Evolutionary conservation across 2,113 vertebrate species (phyloP), one percentile per base, ranked within the genome.

Genomic region (Oryzias celebensis): DNA sequence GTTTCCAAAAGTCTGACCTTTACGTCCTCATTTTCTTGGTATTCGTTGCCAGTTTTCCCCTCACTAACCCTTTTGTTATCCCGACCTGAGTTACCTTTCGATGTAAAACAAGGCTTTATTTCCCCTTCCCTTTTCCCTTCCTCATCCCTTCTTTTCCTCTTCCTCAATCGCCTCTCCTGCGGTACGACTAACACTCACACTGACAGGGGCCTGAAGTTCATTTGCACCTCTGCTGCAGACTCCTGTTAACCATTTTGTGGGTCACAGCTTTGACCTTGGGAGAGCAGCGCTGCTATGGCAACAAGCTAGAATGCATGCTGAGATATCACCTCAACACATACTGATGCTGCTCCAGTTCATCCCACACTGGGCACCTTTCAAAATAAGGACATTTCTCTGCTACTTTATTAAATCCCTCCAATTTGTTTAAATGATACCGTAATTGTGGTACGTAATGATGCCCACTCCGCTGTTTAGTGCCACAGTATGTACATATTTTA

Each of bases 141-240:
- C 3, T 71, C 74, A 47, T 36, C 14, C 20, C 22, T 58, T 47
- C 65, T 23, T 31, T 47, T 28, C 48, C 56, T 28, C 61, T 42
- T 17, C 61, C 46, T 62, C 58, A 42, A 50, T 70, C 53, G 53
- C 52, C 52, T 54, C 65, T 53, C 62, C 57, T 47, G 3, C 6
- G 55, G 47, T 31, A 52, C 59, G 47, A 23, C 7, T 10, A 13
- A 70, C 51, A 20, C 62, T 68, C 57, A 52, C 71, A 43, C 65
- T 24, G 69, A 62, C 68, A 66, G 62, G 61, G 36, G 57, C 49
- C 66, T 24, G 24, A 71, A 58, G 61, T 81, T 86, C 70, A 87
- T 87, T 88, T 83, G 66, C 82, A 85, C 80, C 86, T 84, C 76
- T 51, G 73, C 56, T 52, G 82, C 71, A 75, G 71, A 57, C 73